phyloP scores from a whole-genome alignment of 2,888 invertebrate species.

The Zeuzera pyrina region DNA sequence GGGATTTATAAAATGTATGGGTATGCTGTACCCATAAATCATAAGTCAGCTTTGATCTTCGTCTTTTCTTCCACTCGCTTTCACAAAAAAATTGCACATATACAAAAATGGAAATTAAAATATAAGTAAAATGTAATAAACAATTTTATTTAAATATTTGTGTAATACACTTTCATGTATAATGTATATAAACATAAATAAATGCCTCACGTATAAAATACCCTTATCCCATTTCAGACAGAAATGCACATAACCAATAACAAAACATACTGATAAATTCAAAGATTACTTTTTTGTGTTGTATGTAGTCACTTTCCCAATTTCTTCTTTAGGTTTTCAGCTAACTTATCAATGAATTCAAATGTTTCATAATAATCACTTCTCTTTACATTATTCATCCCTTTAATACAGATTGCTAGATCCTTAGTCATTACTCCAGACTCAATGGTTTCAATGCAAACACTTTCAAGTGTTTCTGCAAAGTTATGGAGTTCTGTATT shows the following conservation, averaged over 20 bases:
- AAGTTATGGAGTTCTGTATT: constrained; percentile 85
- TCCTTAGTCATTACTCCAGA: constrained; percentile 98
- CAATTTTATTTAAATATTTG: no score
- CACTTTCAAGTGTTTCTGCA: constrained; percentile 88
- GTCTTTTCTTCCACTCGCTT: no score
- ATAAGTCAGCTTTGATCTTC: no score
- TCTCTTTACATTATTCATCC: constrained; percentile 83
- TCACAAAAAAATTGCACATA: no score
- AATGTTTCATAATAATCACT: constrained; percentile 97
- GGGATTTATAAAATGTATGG: no score
- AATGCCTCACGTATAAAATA: neutral
- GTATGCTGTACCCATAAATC: no score
- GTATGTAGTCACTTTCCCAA: constrained; percentile 66
- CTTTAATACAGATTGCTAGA: constrained; percentile 97
- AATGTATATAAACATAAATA: neutral
- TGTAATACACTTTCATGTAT: no score
- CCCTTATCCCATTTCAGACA: neutral
- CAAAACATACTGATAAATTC: constrained; percentile 21
- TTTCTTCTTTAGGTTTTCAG: constrained; percentile 85
- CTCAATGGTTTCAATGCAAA: constrained; percentile 96
- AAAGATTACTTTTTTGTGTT: constrained; percentile 38
- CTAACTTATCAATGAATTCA: constrained; percentile 95
- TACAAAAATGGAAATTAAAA: no score
- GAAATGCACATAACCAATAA: constrained; percentile 3
- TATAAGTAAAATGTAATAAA: no score